A percentile compares a stretch with the other conserved stretches of the same genome.
Evolutionary conservation across 2,797 vertebrate species (phyloP).

Genomic region (Phrynocephalus guinanensis): DNA sequence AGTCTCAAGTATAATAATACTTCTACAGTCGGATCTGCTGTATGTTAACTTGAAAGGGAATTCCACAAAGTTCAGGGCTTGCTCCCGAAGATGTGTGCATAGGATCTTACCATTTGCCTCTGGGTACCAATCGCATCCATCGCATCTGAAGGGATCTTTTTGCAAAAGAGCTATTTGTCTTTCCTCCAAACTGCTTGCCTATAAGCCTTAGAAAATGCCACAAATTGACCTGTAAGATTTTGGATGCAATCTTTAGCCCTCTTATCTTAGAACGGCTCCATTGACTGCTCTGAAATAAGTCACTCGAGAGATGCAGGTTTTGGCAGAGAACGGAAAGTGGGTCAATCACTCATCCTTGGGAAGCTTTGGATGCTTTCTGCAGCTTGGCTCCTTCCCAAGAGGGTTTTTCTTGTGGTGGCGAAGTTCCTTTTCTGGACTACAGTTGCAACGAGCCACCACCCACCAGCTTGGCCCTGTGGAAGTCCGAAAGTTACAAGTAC

Average conservation of each 20-base stretch:
- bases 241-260: conserved; percentile 7
- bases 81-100: background rate
- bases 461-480: too few species aligned
- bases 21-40: background rate
- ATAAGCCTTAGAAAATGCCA: conserved; percentile 25
- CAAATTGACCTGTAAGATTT: conserved; percentile 37
- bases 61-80: background rate
- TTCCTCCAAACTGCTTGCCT: conserved; percentile 22
- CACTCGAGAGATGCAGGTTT: conserved; percentile 22
- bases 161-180: conserved; percentile 25
- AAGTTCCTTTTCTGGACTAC: background rate
- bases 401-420: too few species aligned
- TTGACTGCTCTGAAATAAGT: conserved; percentile 32
- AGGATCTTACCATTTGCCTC: background rate
- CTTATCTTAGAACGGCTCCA: conserved; percentile 18
- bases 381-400: background rate
- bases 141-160: background rate
- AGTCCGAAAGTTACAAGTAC: background rate
- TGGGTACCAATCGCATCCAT: background rate
- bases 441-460: too few species aligned
- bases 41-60: background rate
- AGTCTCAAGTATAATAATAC: background rate
- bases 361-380: background rate
- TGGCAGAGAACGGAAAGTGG: background rate
- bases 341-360: background rate